A percentile compares a stretch with the other conserved stretches of the same genome.
These are phyloP conservation scores for Achatina immaculata DNA, from an alignment of 1,140 invertebrate species.

Conservation along the genomic window DNA sequence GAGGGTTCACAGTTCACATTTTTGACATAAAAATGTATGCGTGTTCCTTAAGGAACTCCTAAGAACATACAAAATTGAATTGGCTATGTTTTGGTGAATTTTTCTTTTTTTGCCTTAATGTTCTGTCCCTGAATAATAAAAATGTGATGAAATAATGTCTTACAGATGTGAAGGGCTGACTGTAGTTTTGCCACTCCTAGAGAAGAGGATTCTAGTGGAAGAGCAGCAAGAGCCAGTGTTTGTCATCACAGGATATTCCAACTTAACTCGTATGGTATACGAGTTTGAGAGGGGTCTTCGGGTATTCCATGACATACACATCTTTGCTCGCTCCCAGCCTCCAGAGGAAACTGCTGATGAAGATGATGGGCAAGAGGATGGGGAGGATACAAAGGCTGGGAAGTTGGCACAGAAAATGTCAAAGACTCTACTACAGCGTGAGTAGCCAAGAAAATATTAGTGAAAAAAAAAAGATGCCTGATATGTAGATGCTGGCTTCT, in stretches of 20 bases:
- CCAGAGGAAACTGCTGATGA: constrained; percentile 56
- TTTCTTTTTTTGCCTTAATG: too few species aligned
- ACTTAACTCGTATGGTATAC: constrained; percentile 86
- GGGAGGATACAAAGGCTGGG: constrained; percentile 43
- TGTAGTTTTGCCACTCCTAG: constrained; percentile 79
- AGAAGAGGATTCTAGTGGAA: constrained; percentile 89
- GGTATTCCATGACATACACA: constrained; percentile 85
- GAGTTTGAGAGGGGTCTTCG: constrained; percentile 86
- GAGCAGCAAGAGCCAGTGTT: constrained; percentile 87
- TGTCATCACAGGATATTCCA: constrained; percentile 82
- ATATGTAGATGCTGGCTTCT: too few species aligned
- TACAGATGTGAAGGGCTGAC: constrained; percentile 56
- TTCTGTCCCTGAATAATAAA: too few species aligned
- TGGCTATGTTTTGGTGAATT: too few species aligned
- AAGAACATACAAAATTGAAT: too few species aligned
- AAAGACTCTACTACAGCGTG: constrained; percentile 46
- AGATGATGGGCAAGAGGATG: constrained; percentile 50
- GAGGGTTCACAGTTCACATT: too few species aligned
- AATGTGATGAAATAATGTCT: too few species aligned
- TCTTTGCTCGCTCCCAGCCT: constrained; percentile 71
- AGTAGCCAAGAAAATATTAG: constrained; percentile 39
- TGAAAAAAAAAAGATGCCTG: too few species aligned
- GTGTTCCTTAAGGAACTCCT: too few species aligned
- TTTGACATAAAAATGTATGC: too few species aligned
- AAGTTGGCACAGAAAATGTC: constrained; percentile 47